phyloP scores from a whole-genome alignment of 2,797 vertebrate species.

The Gobionotothen gibberifrons region DNA sequence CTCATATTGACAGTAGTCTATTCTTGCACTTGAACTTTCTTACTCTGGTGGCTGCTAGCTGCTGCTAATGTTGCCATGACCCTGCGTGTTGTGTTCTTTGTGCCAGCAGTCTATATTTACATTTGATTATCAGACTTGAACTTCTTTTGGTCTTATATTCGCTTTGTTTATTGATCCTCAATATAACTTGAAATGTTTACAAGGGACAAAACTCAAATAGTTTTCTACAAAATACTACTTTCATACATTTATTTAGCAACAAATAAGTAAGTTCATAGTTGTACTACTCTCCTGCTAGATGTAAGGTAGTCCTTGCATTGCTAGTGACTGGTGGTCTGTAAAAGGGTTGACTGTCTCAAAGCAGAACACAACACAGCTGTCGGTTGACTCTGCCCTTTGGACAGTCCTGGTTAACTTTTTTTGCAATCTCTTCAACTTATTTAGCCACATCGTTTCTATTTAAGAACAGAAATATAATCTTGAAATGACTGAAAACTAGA shows the following conservation, averaged over 20 bases:
- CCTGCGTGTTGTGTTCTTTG: conserved; percentile 24
- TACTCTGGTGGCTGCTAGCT: conserved; percentile 22
- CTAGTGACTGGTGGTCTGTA: not conserved
- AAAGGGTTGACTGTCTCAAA: not conserved
- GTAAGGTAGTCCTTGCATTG: not conserved
- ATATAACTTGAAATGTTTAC: not conserved
- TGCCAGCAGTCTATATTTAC: conserved; percentile 44
- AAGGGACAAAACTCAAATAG: not conserved
- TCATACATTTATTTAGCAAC: not conserved
- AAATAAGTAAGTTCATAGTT: too few relatives aligned
- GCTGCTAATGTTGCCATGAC: conserved; percentile 40
- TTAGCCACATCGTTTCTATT: not conserved
- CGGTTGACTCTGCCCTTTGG: conserved; percentile 18
- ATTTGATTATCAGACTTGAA: conserved; percentile 28
- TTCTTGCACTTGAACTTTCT: conserved; percentile 60
- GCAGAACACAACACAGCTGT: not conserved
- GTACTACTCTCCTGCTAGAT: not conserved
- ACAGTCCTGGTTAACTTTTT: conserved; percentile 3
- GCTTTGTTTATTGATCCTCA: conserved; percentile 5
- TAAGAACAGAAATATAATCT: not conserved
- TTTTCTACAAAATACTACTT: not conserved
- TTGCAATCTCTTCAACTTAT: not conserved
- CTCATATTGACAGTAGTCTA: conserved; percentile 36
- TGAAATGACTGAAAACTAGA: not conserved
- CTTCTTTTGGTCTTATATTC: not conserved